phyloP scores from a whole-genome alignment of 2,797 vertebrate species.

The Anabas testudineus region DNA sequence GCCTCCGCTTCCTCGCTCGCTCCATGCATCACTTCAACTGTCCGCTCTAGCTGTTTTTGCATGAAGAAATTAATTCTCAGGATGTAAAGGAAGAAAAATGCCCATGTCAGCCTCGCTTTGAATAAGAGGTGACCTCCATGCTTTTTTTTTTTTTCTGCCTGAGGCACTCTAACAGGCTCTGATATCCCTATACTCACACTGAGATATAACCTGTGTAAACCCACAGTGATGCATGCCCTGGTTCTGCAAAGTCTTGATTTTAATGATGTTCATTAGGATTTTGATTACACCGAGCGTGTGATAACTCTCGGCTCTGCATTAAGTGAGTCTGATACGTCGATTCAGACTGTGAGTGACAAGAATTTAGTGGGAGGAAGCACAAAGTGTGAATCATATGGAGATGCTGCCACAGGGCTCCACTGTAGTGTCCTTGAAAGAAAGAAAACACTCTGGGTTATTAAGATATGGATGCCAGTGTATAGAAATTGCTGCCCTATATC shows the following conservation, averaged over 20 bases:
- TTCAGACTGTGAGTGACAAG: conserved; percentile 66
- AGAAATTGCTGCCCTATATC: conserved; percentile 66
- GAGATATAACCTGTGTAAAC: conserved; percentile 34
- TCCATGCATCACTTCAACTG: conserved; percentile 37
- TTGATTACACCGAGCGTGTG: conserved; percentile 65
- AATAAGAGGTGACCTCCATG: conserved; percentile 66
- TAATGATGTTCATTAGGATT: conserved; percentile 75
- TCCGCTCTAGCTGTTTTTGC: conserved; percentile 44
- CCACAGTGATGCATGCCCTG: conserved; percentile 45
- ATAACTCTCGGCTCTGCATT: conserved; percentile 55
- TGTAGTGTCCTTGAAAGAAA: conserved; percentile 65
- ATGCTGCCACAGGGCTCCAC: conserved; percentile 54
- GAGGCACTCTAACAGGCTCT: conserved; percentile 43
- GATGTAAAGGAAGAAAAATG: conserved; percentile 60
- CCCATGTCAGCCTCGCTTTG: conserved; percentile 50
- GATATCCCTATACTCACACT: conserved; percentile 32
- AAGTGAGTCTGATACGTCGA: conserved; percentile 65
- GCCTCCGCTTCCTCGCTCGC: background rate
- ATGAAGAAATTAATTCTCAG: conserved; percentile 53
- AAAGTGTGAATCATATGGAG: conserved; percentile 55
- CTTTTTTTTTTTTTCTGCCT: conserved; percentile 52
- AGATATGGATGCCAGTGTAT: conserved; percentile 48
- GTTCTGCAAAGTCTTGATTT: conserved; percentile 59
- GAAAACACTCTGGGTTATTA: conserved; percentile 66
- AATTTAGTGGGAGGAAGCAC: conserved; percentile 60